phyloP scores from a whole-genome alignment of 2,113 vertebrate genomes.

The Hystrix cristata region DNA sequence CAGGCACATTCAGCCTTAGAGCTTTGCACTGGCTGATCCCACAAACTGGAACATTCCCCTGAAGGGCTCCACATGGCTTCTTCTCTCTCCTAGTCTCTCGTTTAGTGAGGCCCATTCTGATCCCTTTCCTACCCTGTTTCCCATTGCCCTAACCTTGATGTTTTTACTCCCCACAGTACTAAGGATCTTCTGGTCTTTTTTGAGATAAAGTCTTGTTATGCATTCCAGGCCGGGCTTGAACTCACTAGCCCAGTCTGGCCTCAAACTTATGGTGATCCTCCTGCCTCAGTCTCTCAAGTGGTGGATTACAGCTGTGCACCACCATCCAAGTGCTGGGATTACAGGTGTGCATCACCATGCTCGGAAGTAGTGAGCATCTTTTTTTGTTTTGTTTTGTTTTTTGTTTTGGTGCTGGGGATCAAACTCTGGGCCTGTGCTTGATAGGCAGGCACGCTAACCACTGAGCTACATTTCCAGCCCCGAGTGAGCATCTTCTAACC shows the following conservation, averaged over 20 bases:
- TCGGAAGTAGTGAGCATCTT: neutral
- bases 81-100: constrained; percentile 6
- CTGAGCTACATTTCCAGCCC: no score
- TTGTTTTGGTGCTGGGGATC: no score
- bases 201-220: neutral
- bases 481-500: neutral
- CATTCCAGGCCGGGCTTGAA: neutral
- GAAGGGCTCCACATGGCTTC: neutral
- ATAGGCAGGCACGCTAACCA: no score
- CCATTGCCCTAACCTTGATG: neutral
- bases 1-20: neutral
- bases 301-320: neutral
- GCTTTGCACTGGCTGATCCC: neutral
- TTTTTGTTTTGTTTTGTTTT: no score
- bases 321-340: neutral
- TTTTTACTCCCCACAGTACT: neutral
- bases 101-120: neutral
- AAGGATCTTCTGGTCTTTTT: neutral
- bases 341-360: neutral
- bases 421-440: no score
- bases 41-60: neutral
- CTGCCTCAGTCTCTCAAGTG: neutral
- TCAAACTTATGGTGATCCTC: neutral
- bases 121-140: accelerated
- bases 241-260: neutral